Conservation (phyloP, 2,113 vertebrate species). For the Mohoua ochrocephala region DNA sequence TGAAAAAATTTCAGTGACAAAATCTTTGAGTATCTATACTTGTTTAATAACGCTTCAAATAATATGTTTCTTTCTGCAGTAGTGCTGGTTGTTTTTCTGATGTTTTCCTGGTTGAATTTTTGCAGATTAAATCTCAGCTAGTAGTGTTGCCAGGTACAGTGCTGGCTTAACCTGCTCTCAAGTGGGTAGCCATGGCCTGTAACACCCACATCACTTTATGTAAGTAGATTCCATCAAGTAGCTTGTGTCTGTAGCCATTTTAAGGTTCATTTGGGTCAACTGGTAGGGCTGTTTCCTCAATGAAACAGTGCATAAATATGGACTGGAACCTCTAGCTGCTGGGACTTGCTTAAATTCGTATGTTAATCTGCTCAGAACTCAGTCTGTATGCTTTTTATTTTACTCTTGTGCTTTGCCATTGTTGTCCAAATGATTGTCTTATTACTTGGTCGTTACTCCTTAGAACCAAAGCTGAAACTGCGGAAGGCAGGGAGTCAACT, state of each 20-base stretch:
- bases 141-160: slow-evolving; percentile 9
- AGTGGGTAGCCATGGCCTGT: not conserved
- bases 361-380: not conserved
- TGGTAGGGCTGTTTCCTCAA: not conserved
- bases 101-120: slow-evolving; percentile 16
- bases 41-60: not conserved
- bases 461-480: not conserved
- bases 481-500: not conserved
- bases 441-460: not conserved
- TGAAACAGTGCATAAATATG: not conserved
- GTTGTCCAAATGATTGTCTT: not conserved
- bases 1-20: not conserved
- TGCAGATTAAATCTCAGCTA: slow-evolving; percentile 21
- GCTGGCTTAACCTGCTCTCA: not conserved
- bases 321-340: not conserved
- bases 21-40: not conserved
- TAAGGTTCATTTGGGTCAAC: not conserved
- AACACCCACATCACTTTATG: not conserved
- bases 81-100: not conserved
- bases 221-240: not conserved
- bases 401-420: not conserved
- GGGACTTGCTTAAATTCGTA: not conserved
- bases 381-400: not conserved
- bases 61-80: not conserved
- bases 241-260: not conserved